Percentiles rank a stretch among this genome's conserved stretches.
Evolutionary conservation across 2,113 vertebrate species (phyloP).

Genomic region (Chionodraco myersi): DNA sequence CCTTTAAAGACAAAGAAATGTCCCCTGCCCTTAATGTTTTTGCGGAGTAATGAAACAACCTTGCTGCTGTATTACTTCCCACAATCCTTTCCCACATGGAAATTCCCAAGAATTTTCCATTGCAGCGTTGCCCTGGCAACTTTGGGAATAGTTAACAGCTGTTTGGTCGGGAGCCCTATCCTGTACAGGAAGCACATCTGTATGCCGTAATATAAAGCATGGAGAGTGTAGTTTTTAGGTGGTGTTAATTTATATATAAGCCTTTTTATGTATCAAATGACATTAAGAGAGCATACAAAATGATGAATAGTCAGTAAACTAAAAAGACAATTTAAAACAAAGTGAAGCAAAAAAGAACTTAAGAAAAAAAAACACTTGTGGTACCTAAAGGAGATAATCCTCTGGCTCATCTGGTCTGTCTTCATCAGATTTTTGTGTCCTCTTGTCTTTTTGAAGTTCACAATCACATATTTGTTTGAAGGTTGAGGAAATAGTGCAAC

Average conservation of each 20-base stretch:
- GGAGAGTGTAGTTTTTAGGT: constrained; percentile 1
- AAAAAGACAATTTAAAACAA: background rate
- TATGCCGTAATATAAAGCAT: constrained; percentile 24
- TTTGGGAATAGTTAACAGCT: constrained; percentile 77
- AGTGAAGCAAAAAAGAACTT: background rate
- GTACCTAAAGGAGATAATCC: background rate
- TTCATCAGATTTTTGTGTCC: background rate
- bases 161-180: constrained; percentile 59
- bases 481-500: background rate
- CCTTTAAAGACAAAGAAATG: background rate
- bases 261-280: background rate
- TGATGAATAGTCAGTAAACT: background rate
- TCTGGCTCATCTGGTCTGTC: background rate
- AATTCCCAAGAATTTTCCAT: constrained; percentile 78
- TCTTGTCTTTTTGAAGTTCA: background rate
- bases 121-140: constrained; percentile 70
- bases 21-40: background rate
- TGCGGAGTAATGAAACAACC: constrained; percentile 4
- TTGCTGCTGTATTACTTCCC: constrained; percentile 2
- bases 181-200: constrained; percentile 63
- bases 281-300: background rate
- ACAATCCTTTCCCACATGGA: constrained; percentile 48
- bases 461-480: background rate
- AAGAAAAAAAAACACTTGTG: background rate
- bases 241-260: constrained; percentile 21